Evolutionary conservation across 2,888 invertebrate species (phyloP), one percentile per base, ranked within the genome.

Genomic region (Choreutis nemorana): DNA sequence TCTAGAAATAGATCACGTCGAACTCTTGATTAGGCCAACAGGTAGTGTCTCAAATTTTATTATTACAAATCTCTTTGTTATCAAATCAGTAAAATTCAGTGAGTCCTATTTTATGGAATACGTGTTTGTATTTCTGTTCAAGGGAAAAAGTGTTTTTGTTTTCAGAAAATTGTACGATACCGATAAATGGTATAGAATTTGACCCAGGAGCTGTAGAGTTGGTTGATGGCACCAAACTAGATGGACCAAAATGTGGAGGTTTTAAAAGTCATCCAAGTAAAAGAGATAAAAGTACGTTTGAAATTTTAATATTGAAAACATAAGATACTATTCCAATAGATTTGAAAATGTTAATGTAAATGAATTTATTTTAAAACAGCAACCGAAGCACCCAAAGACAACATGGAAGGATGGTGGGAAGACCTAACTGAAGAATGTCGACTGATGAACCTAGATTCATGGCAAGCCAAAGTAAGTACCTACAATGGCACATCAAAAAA

Each of bases 331-430:
- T 1, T 21, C 9, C 10, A n/a, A 21, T 7, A n/a, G 22, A 4
- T 12, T 22, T 14, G 11, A 29, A 8, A 6, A 4, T 12, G 14
- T 12, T 7, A 18, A 18, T 18, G 15, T 14, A 14, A 15, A 16
- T 18, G 23, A 23, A 15, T 14, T 36, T 11, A 27, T 26, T 45
- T 44, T n/a, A n/a, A n/a, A n/a, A 7, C 33, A 55, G 55, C 46
- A 28, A 64, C 55, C 41, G 62, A 62, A 39, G 43, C 57, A 1
- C 60, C 58, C 1, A 56, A 49, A 28, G 81, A 82, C 42, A 80
- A 83, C 29, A 71, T 84, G 59, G 84, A 84, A 45, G 83, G 82
- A 31, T 86, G 86, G 88, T 89, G 89, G 89, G 83, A 85, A 34
- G 86, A 85, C 42, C 68, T 87, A 12, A 84, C 83, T 16, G 86